These are phyloP conservation scores for Enteromius radiatus DNA, from an alignment of 2,797 vertebrate species.

Conservation along the genomic window DNA sequence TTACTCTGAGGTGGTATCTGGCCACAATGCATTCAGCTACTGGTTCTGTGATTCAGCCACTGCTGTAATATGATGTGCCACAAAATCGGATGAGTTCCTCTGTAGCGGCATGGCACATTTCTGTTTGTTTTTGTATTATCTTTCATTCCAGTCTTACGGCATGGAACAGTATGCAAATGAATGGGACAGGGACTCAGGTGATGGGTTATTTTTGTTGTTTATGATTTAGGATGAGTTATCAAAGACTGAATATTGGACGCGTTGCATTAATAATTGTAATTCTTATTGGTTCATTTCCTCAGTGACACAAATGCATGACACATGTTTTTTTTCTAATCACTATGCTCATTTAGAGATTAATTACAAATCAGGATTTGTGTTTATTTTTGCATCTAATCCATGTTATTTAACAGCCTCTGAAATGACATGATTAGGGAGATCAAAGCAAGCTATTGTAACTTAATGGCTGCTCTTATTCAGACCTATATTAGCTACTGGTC, in stretches of 20 bases:
- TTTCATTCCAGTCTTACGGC: conserved; percentile 17
- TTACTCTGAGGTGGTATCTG: conserved; percentile 43
- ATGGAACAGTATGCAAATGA: conserved; percentile 38
- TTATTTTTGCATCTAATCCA: conserved; percentile 55
- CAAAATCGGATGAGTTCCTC: conserved; percentile 47
- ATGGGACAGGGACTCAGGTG: conserved; percentile 1
- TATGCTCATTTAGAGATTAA: conserved; percentile 41
- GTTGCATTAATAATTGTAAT: conserved; percentile 17
- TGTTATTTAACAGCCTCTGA: conserved; percentile 38
- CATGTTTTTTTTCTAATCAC: conserved; percentile 22
- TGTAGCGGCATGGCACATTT: conserved; percentile 18
- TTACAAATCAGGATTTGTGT: conserved; percentile 48
- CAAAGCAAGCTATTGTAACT: conserved; percentile 44
- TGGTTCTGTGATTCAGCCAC: conserved; percentile 24
- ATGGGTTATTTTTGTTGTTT: conserved; percentile 18
- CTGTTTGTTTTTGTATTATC: conserved; percentile 42
- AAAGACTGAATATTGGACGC: conserved; percentile 9
- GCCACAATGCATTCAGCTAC: conserved; percentile 40
- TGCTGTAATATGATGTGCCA: conserved; percentile 55
- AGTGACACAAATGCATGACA: conserved; percentile 11
- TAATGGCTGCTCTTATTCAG: conserved; percentile 31
- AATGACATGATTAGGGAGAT: conserved; percentile 52
- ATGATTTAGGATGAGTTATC: conserved; percentile 34
- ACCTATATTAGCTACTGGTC: conserved; percentile 27
- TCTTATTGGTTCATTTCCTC: conserved; percentile 33